Evolutionary conservation across 2,888 invertebrate species (phyloP).

Genomic region (Campaea margaritaria): DNA sequence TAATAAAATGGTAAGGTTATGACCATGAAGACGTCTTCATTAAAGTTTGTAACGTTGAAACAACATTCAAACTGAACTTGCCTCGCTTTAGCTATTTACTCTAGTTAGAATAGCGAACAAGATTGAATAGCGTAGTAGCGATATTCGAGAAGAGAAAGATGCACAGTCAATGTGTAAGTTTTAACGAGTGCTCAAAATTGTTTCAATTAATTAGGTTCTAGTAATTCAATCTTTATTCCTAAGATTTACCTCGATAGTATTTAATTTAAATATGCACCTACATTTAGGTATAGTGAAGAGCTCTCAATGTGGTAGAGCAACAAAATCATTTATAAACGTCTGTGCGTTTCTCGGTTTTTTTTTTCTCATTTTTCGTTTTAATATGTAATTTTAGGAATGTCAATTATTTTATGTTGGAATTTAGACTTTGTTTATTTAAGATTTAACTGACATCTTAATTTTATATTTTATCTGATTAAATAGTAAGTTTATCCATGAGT

Average conservation of each 20-base stretch:
- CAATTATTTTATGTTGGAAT: conserved; percentile 19
- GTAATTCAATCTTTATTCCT: conserved; percentile 83
- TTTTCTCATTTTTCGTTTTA: conserved; percentile 3
- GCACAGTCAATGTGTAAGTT: conserved; percentile 82
- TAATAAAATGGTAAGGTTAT: too few species aligned
- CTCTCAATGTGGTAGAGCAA: conserved; percentile 51
- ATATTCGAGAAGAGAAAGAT: conserved; percentile 79
- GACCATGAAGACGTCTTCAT: too few species aligned
- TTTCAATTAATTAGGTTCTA: conserved; percentile 80
- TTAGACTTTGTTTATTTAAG: conserved; percentile 16
- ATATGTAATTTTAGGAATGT: too few species aligned
- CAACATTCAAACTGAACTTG: conserved; percentile 71
- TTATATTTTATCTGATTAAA: conserved; percentile 28
- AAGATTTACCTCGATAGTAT: conserved; percentile 73
- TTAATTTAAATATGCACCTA: conserved; percentile 70
- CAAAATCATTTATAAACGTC: conserved; percentile 18
- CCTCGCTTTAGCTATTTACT: conserved; percentile 77
- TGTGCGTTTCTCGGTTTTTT: conserved; percentile 17
- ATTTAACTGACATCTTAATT: conserved; percentile 10
- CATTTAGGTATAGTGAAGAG: conserved; percentile 63
- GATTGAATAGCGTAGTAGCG: conserved; percentile 66
- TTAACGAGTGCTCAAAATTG: conserved; percentile 84
- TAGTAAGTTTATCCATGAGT: conserved; percentile 51
- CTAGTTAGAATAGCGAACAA: conserved; percentile 76
- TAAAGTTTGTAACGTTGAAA: conserved; percentile 5